Conservation (phyloP, 2,797 vertebrate species). For the Gorsachius magnificus region DNA sequence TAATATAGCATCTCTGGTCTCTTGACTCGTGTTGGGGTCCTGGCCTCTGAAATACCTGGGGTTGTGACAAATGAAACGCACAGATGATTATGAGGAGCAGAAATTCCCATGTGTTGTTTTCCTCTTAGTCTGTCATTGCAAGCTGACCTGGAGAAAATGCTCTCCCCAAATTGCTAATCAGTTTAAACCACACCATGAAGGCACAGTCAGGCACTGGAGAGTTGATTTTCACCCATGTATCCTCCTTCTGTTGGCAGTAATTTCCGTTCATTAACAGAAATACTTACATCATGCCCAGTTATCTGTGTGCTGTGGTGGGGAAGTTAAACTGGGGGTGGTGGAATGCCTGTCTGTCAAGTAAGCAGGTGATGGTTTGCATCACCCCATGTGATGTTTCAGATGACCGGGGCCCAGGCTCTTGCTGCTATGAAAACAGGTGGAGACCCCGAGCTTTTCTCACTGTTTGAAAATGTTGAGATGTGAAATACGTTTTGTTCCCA, state of each 20-base stretch:
- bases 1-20: neutral
- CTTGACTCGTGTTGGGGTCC: neutral
- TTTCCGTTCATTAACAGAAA: neutral
- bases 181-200: neutral
- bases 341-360: neutral
- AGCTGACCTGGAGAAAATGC: neutral
- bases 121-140: neutral
- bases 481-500: neutral
- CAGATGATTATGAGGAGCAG: neutral
- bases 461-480: neutral
- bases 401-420: neutral
- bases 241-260: neutral
- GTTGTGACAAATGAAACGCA: neutral
- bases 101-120: neutral
- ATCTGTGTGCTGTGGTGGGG: neutral
- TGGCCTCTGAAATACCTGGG: neutral
- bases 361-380: neutral
- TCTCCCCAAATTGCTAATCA: neutral
- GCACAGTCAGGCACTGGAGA: neutral
- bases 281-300: neutral
- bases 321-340: neutral
- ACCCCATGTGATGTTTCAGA: neutral
- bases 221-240: neutral
- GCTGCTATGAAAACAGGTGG: neutral
- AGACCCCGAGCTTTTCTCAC: neutral